Evolutionary conservation across 1,140 invertebrate species (phyloP), one percentile per base, ranked within the genome.

Genomic region (Hycleus phaleratus): DNA sequence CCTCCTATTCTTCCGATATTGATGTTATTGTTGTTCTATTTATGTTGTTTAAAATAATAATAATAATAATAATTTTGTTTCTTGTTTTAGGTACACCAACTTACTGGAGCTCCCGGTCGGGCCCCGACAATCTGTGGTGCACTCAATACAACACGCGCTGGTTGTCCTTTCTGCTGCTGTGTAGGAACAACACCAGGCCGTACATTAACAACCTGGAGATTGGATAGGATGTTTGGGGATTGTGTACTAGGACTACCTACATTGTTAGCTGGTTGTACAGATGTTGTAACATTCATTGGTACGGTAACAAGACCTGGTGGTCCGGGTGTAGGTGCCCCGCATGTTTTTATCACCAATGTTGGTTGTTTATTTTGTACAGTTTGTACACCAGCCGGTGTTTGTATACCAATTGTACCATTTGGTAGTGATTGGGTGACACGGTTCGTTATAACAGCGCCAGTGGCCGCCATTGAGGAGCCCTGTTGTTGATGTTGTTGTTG

Each of bases 121-220:
- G 87, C 78, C 56, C 86, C 86, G 62, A 91, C 85, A 75, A 93
- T 84, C 71, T 91, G 90, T 42, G 82, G 82, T 68, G 84, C 81
- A 62, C 85, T 85, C 65, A 91, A 85, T 59, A 93, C 86, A 58
- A 93, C 85, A 59, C 90, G 80, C 10, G 87, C 62, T 63, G 84
- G 82, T 54, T 82, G 83, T 46, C 82, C 83, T 71, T 91, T 91
- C 68, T 87, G 85, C 56, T 82, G 77, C 55, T 82, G 81, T 54
- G 80, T 73, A 24, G 86, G 83, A 44, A 84, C 18, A 18, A 18
- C 79, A 49, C 82, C 66, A 38, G 86, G 84, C 61, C 89, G 79
- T 77, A 91, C 85, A 78, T 92, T 93, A 49, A 94, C 79, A 70
- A 94, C 88, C 73, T 91, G 89, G 61, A 93, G 86, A 78, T 89